A percentile compares a stretch with the other conserved stretches of the same genome.
Conservation (phyloP, 2,797 vertebrate species). For the Eulemur albifrons region DNA sequence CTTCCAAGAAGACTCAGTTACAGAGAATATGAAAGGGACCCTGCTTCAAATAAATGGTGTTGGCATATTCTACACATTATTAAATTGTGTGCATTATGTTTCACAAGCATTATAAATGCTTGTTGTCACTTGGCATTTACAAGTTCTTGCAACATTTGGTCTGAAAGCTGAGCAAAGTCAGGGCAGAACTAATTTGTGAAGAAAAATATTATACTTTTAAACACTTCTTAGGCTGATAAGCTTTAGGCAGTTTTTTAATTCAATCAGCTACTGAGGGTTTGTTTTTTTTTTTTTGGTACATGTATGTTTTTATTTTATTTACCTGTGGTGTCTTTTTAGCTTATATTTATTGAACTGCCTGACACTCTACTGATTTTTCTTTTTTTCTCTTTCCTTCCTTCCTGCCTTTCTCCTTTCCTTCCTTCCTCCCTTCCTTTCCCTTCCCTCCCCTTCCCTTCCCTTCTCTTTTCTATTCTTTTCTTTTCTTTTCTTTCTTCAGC, state of each 20-base stretch:
- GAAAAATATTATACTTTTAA: neutral
- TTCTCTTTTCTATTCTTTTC: no score
- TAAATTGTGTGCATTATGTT: neutral
- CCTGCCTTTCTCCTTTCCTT: rapidly evolving
- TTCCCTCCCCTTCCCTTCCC: no score
- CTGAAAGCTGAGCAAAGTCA: neutral
- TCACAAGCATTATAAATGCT: neutral
- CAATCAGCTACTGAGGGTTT: neutral
- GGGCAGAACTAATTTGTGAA: neutral
- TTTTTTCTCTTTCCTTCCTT: no score
- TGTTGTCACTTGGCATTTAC: neutral
- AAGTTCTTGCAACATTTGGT: neutral
- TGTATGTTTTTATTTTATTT: neutral
- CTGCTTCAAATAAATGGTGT: neutral
- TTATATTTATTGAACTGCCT: neutral
- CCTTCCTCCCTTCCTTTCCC: no score
- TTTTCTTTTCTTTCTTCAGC: neutral
- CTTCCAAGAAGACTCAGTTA: neutral
- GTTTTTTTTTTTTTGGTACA: neutral
- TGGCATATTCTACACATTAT: neutral
- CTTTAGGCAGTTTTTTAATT: neutral
- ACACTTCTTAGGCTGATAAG: neutral
- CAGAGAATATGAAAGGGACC: neutral
- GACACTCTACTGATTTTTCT: neutral
- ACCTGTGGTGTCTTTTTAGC: neutral